Conservation (phyloP, 2,888 invertebrate genomes). For the Drosophila mulleri region DNA sequence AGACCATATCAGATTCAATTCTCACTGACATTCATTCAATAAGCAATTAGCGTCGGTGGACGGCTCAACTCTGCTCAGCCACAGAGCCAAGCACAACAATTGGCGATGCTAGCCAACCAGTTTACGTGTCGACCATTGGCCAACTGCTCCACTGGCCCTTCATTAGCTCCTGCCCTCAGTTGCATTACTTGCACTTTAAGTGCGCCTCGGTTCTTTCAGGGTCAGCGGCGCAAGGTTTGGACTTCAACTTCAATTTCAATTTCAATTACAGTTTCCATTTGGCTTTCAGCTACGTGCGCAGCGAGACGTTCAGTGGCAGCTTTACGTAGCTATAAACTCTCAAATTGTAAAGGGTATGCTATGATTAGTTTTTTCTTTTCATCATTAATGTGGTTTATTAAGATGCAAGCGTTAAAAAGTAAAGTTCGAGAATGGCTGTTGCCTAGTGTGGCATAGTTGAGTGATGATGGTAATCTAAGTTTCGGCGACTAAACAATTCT, state of each 20-base stretch:
- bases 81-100: slow-evolving; percentile 31
- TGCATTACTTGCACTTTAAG: slow-evolving; percentile 77
- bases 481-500: background rate
- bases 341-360: background rate
- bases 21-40: slow-evolving; percentile 63
- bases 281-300: slow-evolving; percentile 23
- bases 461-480: background rate
- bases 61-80: slow-evolving; percentile 45
- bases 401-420: background rate
- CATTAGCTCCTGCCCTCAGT: slow-evolving; percentile 29
- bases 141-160: slow-evolving; percentile 38
- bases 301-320: slow-evolving; percentile 1
- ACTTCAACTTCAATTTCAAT: slow-evolving; percentile 15
- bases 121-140: slow-evolving; percentile 4
- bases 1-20: slow-evolving; percentile 66
- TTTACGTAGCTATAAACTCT: background rate
- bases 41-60: slow-evolving; percentile 76
- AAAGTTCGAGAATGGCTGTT: background rate
- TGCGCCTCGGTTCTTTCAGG: slow-evolving; percentile 55
- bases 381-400: background rate
- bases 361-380: background rate
- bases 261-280: slow-evolving; percentile 28
- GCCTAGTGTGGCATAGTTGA: background rate
- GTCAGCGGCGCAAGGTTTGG: slow-evolving; percentile 45
- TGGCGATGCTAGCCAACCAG: slow-evolving; percentile 37